phyloP scores from a whole-genome alignment of 2,888 invertebrate genomes.

The Pseudococcus jackbeardsleyi region DNA sequence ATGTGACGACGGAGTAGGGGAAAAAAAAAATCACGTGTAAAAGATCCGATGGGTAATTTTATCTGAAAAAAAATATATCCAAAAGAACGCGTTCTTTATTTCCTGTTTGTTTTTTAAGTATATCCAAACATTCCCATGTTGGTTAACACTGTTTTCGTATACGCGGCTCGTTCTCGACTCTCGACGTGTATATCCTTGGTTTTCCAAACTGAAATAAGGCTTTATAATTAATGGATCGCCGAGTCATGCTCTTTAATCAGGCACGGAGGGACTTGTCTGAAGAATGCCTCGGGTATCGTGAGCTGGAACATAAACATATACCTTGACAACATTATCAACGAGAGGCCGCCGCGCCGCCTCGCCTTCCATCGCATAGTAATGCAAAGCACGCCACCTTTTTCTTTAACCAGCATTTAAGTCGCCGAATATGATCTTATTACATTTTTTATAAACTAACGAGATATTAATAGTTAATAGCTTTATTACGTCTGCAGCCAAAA shows the following conservation, averaged over 20 bases:
- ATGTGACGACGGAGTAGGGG: too few relatives aligned
- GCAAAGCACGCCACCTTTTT: constrained; percentile 63
- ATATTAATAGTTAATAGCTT: constrained; percentile 64
- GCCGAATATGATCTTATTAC: constrained; percentile 64
- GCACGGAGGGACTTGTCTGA: constrained; percentile 64
- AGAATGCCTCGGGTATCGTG: constrained; percentile 65
- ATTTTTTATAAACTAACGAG: constrained; percentile 65
- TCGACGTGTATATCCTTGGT: constrained; percentile 45
- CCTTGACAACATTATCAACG: constrained; percentile 65
- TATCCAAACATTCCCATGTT: constrained; percentile 65
- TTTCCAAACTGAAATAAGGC: constrained; percentile 65
- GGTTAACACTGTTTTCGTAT: constrained; percentile 61
- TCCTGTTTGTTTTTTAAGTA: constrained; percentile 55
- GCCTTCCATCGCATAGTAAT: constrained; percentile 49
- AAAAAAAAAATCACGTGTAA: constrained; percentile 38
- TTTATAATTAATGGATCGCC: constrained; percentile 65
- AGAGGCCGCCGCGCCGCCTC: constrained; percentile 16
- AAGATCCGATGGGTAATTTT: constrained; percentile 14
- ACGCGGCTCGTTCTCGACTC: constrained; percentile 2
- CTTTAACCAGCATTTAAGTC: constrained; percentile 61
- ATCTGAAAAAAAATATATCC: too few relatives aligned
- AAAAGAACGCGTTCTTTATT: constrained; percentile 35
- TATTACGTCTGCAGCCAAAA: constrained; percentile 43
- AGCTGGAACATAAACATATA: constrained; percentile 65
- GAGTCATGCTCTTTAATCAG: constrained; percentile 65